Base-by-base conservation (phyloP, 2,113 vertebrate genomes). In the Ellobius talpinus region DNA sequence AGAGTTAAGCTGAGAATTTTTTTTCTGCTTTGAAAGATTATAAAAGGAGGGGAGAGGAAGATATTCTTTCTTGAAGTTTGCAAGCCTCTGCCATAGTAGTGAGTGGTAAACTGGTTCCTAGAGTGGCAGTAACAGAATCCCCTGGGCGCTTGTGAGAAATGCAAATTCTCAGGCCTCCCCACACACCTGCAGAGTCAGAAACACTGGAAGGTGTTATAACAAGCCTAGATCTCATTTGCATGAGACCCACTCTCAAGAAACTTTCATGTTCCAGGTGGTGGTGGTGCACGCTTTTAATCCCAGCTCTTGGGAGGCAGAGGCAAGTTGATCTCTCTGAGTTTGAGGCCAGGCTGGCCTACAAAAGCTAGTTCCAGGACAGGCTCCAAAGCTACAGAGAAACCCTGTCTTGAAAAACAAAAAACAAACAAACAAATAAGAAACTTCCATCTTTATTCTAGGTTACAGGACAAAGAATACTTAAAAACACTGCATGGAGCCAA, bases 1-100 rank as follows among this genome's bases (percentile, higher is more conserved):
- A 77, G 52, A 81, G 36, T n/a, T 95, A 90, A 89, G 24, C 39
- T 94, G 82, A 96, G 39, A 94, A 33, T 45, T 74, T 63, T 87
- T 68, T 73, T 66, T 79, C 68, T 12, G 13, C 82, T 82, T 90
- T 78, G n/a, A 85, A 87, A n/a, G 58, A 91, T 84, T 86, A 47
- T 88, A 58, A 89, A 21, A 61, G 70, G n/a, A 36, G 21, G 7
- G 36, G 68, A 88, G 89, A 87, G 82, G 33, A 84, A 70, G 31
- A 92, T 50, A 87, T 33, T 61, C 29, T 96, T 94, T 29, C 63
- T 13, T 79, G 79, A 94, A 70, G 33, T 96, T 81, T 68, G 55
- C 66, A 33, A 29, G 17, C 26, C 33, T 61, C 9, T 76, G 52
- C 39, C 29, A 1, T 33, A 23, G 26, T 3, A 42, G 87, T 11